These are phyloP conservation scores for Rhinichthys klamathensis DNA, from an alignment of 2,113 vertebrate species.

Conservation along the genomic window DNA sequence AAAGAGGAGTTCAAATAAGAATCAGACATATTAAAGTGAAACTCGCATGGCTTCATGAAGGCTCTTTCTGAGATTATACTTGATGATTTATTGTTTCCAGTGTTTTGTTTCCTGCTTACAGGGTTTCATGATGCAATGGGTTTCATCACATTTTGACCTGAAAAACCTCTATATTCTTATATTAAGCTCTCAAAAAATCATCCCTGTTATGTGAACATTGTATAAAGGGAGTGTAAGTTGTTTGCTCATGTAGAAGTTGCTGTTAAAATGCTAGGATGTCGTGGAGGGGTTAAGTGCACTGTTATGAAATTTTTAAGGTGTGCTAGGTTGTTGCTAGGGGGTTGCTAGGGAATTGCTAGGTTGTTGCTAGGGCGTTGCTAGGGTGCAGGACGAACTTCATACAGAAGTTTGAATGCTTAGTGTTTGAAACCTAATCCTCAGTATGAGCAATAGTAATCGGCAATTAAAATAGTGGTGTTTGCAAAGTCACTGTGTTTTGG, in stretches of 20 bases:
- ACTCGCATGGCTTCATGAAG: not conserved
- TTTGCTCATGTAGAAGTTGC: too few species aligned
- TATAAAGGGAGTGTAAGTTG: not conserved
- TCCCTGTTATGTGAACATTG: not conserved
- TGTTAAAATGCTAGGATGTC: too few species aligned
- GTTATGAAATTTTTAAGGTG: too few species aligned
- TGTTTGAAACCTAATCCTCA: not conserved
- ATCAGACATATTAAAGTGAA: not conserved
- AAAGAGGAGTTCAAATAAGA: not conserved
- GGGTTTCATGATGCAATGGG: conserved; percentile 14
- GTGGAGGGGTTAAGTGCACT: too few species aligned
- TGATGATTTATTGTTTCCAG: not conserved
- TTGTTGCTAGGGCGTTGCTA: too few species aligned
- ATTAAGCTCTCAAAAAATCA: not conserved
- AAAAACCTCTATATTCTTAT: not conserved
- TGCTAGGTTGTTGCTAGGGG: too few species aligned
- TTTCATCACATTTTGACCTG: not conserved
- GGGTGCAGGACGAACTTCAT: not conserved
- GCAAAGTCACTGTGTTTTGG: too few species aligned
- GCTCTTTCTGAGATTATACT: not conserved
- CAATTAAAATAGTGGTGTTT: too few species aligned
- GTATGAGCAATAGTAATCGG: not conserved
- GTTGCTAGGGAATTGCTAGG: too few species aligned
- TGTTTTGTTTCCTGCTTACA: not conserved
- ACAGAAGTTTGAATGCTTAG: not conserved